Percentiles rank a stretch among this genome's conserved stretches.
phyloP scores from a whole-genome alignment of 2,113 vertebrate genomes.

The Acrocephalus arundinaceus region DNA sequence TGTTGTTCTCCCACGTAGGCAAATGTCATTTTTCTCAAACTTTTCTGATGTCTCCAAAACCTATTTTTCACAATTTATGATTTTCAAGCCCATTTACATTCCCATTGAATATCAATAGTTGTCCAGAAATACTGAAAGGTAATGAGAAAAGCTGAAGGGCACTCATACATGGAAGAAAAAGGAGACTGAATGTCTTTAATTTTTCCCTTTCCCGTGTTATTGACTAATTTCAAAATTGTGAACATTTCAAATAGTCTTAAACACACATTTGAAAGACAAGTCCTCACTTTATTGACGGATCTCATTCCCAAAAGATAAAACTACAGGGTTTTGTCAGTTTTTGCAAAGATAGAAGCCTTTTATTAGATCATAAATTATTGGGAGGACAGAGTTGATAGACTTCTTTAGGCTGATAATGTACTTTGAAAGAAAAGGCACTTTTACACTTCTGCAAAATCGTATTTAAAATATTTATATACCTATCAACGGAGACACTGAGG shows the following conservation, averaged over 20 bases:
- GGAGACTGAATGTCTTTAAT: conserved; percentile 11
- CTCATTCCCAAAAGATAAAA: conserved; percentile 55
- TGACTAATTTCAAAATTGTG: neutral
- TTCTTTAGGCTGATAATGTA: conserved; percentile 67
- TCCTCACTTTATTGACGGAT: neutral
- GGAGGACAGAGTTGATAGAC: conserved; percentile 62
- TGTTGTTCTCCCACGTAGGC: neutral
- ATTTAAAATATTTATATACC: conserved; percentile 69
- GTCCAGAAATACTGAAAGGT: conserved; percentile 50
- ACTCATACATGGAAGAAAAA: conserved; percentile 18
- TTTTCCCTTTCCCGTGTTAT: neutral
- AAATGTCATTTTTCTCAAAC: conserved; percentile 38
- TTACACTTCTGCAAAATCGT: conserved; percentile 67
- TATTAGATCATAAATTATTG: conserved; percentile 64
- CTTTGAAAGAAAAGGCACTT: conserved; percentile 67
- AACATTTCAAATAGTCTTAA: neutral
- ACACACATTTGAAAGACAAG: neutral
- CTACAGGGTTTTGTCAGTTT: conserved; percentile 31
- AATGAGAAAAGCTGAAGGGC: conserved; percentile 56
- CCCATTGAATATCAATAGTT: conserved; percentile 55
- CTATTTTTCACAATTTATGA: conserved; percentile 43
- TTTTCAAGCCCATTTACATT: conserved; percentile 48
- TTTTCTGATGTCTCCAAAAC: neutral
- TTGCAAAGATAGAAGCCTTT: conserved; percentile 55
- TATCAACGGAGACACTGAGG: conserved; percentile 52